These are phyloP conservation scores for Penaeus japonicus DNA, from an alignment of 1,140 invertebrate genomes.

Conservation along the genomic window DNA sequence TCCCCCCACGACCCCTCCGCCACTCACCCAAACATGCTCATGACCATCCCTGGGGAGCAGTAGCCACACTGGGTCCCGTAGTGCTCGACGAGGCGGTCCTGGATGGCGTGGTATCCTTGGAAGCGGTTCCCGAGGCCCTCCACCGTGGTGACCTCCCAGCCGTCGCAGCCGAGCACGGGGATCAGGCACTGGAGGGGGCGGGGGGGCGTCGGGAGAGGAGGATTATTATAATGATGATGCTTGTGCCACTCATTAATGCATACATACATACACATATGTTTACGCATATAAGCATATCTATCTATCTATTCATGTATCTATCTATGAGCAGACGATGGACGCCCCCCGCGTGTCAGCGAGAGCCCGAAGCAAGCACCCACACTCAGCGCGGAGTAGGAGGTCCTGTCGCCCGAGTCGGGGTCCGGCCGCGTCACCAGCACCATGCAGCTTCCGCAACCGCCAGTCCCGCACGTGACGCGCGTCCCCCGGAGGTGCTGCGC, in stretches of 20 bases:
- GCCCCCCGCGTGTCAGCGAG: too few relatives aligned
- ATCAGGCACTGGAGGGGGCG: constrained; percentile 56
- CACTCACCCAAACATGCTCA: constrained; percentile 80
- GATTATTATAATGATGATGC: too few relatives aligned
- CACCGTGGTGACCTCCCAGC: constrained; percentile 80
- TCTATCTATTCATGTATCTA: too few relatives aligned
- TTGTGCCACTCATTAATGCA: too few relatives aligned
- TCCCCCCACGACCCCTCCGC: too few relatives aligned
- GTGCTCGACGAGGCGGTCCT: constrained; percentile 62
- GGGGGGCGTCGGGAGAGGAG: too few relatives aligned
- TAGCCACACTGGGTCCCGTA: constrained; percentile 72
- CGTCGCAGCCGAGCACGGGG: constrained; percentile 62
- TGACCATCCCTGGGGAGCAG: constrained; percentile 84
- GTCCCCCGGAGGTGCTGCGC: constrained; percentile 50
- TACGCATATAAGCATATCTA: too few relatives aligned
- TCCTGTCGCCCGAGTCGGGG: too few relatives aligned
- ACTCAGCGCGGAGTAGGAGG: too few relatives aligned
- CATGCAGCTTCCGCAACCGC: constrained; percentile 82
- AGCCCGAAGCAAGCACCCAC: too few relatives aligned
- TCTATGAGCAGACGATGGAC: too few relatives aligned
- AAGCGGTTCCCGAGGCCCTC: constrained; percentile 78
- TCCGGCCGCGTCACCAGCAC: constrained; percentile 66
- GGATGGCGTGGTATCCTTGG: constrained; percentile 72
- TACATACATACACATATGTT: too few relatives aligned
- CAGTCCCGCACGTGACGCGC: constrained; percentile 73